phyloP scores from a whole-genome alignment of 2,797 vertebrate genomes.

The Pantherophis vulpinus region DNA sequence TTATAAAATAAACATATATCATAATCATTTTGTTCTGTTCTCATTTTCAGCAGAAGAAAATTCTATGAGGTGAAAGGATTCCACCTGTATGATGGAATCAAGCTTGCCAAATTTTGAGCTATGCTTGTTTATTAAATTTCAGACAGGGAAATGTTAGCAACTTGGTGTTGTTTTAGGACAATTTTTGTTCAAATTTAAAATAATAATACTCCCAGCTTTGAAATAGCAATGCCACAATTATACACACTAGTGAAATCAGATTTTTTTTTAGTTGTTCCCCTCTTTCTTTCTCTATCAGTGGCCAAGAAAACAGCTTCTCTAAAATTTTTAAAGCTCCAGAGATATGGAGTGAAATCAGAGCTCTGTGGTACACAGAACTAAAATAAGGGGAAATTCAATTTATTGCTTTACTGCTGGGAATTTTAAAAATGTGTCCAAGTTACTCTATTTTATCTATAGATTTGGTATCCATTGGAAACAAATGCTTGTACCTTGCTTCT shows the following conservation, averaged over 20 bases:
- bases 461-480: neutral
- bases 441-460: neutral
- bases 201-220: neutral
- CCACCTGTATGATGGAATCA: neutral
- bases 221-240: neutral
- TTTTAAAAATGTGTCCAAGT: neutral
- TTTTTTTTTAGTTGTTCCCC: neutral
- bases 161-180: neutral
- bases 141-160: neutral
- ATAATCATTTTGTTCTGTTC: neutral
- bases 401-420: neutral
- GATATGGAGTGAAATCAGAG: neutral
- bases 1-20: neutral
- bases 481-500: neutral
- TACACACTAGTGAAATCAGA: neutral
- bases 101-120: neutral
- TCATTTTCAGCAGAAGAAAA: neutral
- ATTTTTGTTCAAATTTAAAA: neutral
- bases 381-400: neutral
- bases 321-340: neutral
- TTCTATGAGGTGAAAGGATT: neutral
- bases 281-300: neutral
- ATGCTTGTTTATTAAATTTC: neutral
- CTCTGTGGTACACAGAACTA: neutral
- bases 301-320: neutral